Percentiles rank a stretch among this genome's conserved stretches.
Conservation (phyloP, 2,113 vertebrate species). For the Nettapus auritus region DNA sequence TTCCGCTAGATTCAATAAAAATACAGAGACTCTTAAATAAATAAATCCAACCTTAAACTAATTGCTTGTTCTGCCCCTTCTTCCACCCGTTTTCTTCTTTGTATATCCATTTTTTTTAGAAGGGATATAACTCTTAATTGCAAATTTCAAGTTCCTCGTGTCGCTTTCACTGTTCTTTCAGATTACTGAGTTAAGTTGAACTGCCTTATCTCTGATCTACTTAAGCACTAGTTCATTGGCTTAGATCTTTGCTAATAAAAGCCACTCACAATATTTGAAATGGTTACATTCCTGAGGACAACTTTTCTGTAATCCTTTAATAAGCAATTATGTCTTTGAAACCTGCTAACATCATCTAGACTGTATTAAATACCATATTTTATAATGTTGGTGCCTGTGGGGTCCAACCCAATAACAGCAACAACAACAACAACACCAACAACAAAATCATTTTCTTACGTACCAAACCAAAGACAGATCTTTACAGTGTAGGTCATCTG, state of each 20-base stretch:
- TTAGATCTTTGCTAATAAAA: not conserved
- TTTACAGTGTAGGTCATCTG: not conserved
- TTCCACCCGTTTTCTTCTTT: not conserved
- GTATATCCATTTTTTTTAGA: not conserved
- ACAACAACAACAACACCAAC: not conserved
- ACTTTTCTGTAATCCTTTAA: not conserved
- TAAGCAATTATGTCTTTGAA: not conserved
- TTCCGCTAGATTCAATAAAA: not conserved
- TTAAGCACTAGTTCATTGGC: not conserved
- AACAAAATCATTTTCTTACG: not conserved
- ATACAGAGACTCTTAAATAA: not conserved
- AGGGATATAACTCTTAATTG: not conserved
- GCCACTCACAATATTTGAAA: not conserved
- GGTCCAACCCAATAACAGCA: not conserved
- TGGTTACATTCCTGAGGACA: not conserved
- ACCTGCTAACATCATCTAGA: not conserved
- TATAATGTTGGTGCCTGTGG: not conserved
- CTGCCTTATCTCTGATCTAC: not conserved
- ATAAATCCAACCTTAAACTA: not conserved
- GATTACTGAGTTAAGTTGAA: not conserved
- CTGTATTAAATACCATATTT: not conserved
- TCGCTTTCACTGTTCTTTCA: not conserved
- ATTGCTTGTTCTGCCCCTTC: not conserved
- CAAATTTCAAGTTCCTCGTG: not conserved
- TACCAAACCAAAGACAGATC: not conserved